Evolutionary conservation across 1,140 invertebrate species (phyloP).

Genomic region (Ptiloglossa arizonensis): DNA sequence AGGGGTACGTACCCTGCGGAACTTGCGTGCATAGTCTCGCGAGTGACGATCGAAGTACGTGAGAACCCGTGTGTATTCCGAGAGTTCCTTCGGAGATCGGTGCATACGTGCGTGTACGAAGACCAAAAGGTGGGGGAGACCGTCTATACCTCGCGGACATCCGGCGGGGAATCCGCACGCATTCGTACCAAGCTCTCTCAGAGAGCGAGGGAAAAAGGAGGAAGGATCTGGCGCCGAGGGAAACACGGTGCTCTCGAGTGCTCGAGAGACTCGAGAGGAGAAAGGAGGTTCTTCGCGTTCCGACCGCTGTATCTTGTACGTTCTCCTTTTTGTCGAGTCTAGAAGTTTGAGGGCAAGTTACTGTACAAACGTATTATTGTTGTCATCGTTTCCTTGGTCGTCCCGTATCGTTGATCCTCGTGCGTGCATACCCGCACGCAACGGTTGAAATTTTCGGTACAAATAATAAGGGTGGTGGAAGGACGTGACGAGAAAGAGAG

Average conservation of each 20-base stretch:
- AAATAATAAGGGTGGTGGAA: conserved; percentile 63
- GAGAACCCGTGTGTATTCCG: conserved; percentile 35
- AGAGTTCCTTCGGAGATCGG: conserved; percentile 13
- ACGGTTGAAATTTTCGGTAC: conserved; percentile 68
- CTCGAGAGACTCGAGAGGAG: conserved; percentile 25
- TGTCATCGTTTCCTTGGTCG: neutral
- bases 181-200: conserved; percentile 42
- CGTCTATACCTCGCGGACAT: conserved; percentile 51
- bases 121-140: conserved; percentile 36
- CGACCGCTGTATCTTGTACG: conserved; percentile 29
- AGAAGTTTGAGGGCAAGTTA: neutral
- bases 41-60: conserved; percentile 44
- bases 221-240: conserved; percentile 39
- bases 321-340: conserved; percentile 22
- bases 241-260: conserved; percentile 27
- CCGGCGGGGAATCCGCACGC: conserved; percentile 53
- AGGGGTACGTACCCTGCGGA: conserved; percentile 30
- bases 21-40: conserved; percentile 38
- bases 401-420: conserved; percentile 17
- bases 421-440: conserved; percentile 39
- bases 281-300: conserved; percentile 36
- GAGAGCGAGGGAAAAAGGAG: conserved; percentile 49
- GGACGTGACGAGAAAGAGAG: conserved; percentile 29
- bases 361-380: neutral
- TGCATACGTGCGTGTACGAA: conserved; percentile 33